Evolutionary conservation across 2,797 vertebrate genomes (phyloP).

Genomic region (Anomalospiza imberbis): DNA sequence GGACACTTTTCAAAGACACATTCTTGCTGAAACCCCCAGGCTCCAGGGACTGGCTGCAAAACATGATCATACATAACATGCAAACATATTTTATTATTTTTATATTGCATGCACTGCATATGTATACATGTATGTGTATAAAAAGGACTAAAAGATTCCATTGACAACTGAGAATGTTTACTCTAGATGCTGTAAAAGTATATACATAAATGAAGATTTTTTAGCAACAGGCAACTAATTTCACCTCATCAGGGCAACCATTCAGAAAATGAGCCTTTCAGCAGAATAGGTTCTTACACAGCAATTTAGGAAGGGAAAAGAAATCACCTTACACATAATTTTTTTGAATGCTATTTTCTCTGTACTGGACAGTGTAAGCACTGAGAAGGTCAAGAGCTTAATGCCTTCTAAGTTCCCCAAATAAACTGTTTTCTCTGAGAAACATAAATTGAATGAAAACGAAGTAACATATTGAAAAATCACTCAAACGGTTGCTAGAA

Average conservation of each 20-base stretch:
- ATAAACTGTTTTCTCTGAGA: neutral
- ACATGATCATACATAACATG: neutral
- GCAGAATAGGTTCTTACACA: neutral
- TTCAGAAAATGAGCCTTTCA: neutral
- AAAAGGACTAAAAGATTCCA: neutral
- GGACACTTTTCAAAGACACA: slow-evolving; percentile 88
- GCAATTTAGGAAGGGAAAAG: neutral
- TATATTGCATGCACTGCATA: neutral
- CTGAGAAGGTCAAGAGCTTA: neutral
- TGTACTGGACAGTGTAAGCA: neutral
- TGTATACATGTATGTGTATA: no score
- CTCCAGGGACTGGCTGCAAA: slow-evolving; percentile 78
- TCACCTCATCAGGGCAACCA: neutral
- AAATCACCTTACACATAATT: neutral
- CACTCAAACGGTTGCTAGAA: neutral
- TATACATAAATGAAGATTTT: neutral
- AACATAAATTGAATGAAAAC: neutral
- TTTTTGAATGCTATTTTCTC: neutral
- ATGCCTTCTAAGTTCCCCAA: neutral
- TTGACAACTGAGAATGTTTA: neutral
- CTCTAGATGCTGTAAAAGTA: neutral
- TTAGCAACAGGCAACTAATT: neutral
- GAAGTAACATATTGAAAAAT: neutral
- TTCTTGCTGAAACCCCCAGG: slow-evolving; percentile 75
- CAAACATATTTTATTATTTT: neutral